These are phyloP conservation scores for Rhagoletis pomonella DNA, from an alignment of 1,140 invertebrate genomes.

Conservation along the genomic window DNA sequence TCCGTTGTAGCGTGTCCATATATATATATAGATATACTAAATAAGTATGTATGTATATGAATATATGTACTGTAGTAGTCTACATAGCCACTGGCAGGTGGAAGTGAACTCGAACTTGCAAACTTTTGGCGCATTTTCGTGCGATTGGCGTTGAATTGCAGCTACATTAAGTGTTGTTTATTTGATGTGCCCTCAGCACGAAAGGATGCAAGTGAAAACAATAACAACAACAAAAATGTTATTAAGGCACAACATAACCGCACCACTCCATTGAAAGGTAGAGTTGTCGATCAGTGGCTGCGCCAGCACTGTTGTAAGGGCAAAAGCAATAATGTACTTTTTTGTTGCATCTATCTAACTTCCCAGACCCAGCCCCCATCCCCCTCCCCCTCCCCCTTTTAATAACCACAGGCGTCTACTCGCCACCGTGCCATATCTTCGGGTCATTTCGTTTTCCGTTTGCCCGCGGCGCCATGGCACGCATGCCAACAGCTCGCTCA, in stretches of 20 bases:
- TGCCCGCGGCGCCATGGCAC: neutral
- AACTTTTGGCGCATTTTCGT: slow-evolving; percentile 17
- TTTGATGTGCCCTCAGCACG: neutral
- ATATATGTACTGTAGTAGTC: no score
- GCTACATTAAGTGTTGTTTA: neutral
- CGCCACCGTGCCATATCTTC: neutral
- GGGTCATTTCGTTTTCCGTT: neutral
- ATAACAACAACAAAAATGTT: neutral
- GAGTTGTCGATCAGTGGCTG: no score
- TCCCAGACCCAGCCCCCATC: no score
- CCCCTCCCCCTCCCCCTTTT: no score
- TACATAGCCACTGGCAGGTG: no score
- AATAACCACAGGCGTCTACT: neutral
- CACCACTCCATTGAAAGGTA: no score
- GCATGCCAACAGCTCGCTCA: slow-evolving; percentile 22
- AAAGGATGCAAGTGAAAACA: neutral
- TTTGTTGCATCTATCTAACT: no score
- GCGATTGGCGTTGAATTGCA: neutral
- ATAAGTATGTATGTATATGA: neutral
- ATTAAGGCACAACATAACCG: no score
- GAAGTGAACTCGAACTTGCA: slow-evolving; percentile 1
- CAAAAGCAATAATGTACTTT: no score
- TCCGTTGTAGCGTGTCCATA: neutral
- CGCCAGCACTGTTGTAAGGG: no score
- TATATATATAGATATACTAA: neutral